Evolutionary conservation across 2,888 invertebrate genomes (phyloP), one percentile per base, ranked within the genome.

Genomic region (Eristalinus sepulchralis): DNA sequence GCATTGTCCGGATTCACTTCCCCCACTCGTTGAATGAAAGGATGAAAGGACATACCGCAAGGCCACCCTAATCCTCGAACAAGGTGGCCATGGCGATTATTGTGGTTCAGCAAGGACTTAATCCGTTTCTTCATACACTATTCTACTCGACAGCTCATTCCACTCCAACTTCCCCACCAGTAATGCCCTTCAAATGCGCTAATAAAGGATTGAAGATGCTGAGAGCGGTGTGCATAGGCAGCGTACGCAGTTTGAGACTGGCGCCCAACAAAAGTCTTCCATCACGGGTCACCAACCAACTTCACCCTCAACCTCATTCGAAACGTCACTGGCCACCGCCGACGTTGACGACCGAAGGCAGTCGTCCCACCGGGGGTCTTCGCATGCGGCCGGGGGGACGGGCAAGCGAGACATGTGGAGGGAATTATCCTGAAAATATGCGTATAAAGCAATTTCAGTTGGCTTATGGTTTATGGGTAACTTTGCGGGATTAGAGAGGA

Each of bases 381-480:
- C 17, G 59, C 36, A 13, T 22, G n/a, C n/a, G n/a, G n/a, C n/a
- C n/a, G 17, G 17, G 8, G 10, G 27, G 3, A 11, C 17, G 24
- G 13, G 3, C 3, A n/a, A 27, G 13, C 27, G 31, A 59, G 62
- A 33, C 62, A 63, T 27, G 34, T 63, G 31, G 62, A 34, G 11
- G 31, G 31, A 63, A 20, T 20, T 33, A 20, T 34, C 62, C 62
- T 11, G 20, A 17, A 31, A 47, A 17, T 39, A 17, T 17, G 24
- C 27, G 63, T 63, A 64, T 47, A 57, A 79, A 71, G 71, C 39
- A 79, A 79, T 79, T 79, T 79, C 34, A 39, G 22, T 71, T 66
- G 71, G 71, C 78, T 79, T 79, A 71, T 76, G 71, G 59, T 82
- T 76, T 77, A 82, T 71, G 76, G 67, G 36, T 36, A 62, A 60